Percentiles rank a stretch among this genome's conserved stretches.
Conservation (phyloP, 2,797 vertebrate species). For the Lerista edwardsae region DNA sequence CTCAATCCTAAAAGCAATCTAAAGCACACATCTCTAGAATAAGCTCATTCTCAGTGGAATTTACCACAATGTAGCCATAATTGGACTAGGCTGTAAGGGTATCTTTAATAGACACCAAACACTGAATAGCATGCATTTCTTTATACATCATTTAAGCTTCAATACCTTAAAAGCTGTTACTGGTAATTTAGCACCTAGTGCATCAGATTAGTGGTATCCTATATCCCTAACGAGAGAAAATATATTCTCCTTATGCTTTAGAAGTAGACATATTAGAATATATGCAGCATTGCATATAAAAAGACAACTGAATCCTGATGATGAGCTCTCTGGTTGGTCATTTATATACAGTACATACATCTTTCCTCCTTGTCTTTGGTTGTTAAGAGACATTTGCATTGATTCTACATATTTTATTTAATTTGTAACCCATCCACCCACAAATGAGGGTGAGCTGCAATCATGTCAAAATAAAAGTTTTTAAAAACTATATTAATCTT, state of each 20-base stretch:
- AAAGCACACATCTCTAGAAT: background rate
- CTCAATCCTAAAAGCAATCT: background rate
- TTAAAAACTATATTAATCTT: too few species aligned
- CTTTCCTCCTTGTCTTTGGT: background rate
- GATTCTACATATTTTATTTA: background rate
- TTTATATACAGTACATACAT: slow-evolving; percentile 9
- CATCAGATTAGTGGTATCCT: slow-evolving; percentile 31
- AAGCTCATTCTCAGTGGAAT: background rate
- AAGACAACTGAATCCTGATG: slow-evolving; percentile 23
- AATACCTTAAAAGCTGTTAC: background rate
- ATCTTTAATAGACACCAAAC: slow-evolving; percentile 2
- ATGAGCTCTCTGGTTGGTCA: slow-evolving; percentile 41
- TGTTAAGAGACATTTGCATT: background rate
- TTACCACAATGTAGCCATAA: background rate
- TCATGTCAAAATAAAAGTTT: too few species aligned
- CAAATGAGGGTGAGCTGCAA: too few species aligned
- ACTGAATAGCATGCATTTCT: background rate
- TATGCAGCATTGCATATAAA: slow-evolving; percentile 16
- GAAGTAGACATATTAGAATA: slow-evolving; percentile 25
- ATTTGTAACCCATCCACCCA: background rate
- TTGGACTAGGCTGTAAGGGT: background rate
- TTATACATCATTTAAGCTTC: background rate
- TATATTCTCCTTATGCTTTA: background rate
- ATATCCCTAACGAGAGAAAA: slow-evolving; percentile 8
- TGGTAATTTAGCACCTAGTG: slow-evolving; percentile 19